phyloP scores from a whole-genome alignment of 2,113 vertebrate genomes.

The Onychorhynchus coronatus region DNA sequence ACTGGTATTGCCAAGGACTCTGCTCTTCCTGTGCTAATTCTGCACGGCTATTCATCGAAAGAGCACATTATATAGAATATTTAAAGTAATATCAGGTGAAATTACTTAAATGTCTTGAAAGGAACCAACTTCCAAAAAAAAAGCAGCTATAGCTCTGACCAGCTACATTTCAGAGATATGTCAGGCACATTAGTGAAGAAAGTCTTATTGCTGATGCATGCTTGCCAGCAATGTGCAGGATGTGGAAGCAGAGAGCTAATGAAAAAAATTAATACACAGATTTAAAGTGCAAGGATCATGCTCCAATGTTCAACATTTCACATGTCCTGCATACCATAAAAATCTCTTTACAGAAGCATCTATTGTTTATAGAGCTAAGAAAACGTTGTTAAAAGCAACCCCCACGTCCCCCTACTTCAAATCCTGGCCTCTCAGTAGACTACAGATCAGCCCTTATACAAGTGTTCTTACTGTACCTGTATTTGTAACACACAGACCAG shows the following conservation, averaged over 20 bases:
- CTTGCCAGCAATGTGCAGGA: constrained; percentile 53
- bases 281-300: constrained; percentile 54
- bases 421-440: background rate
- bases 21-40: constrained; percentile 70
- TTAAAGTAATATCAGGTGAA: constrained; percentile 66
- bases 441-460: constrained; percentile 16
- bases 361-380: constrained; percentile 6
- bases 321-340: constrained; percentile 24
- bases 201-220: constrained; percentile 56
- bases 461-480: background rate
- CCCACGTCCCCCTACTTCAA: background rate
- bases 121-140: constrained; percentile 62
- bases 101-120: constrained; percentile 59
- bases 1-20: constrained; percentile 75
- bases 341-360: constrained; percentile 19
- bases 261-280: constrained; percentile 67
- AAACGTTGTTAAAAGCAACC: background rate
- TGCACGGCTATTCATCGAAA: constrained; percentile 66
- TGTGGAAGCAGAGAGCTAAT: constrained; percentile 55
- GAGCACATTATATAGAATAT: constrained; percentile 57
- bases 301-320: constrained; percentile 35
- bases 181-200: constrained; percentile 37
- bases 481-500: background rate
- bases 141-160: constrained; percentile 28
- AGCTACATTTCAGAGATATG: constrained; percentile 50